Evolutionary conservation across 2,888 invertebrate species (phyloP).

Genomic region (Leptopilina myrica): DNA sequence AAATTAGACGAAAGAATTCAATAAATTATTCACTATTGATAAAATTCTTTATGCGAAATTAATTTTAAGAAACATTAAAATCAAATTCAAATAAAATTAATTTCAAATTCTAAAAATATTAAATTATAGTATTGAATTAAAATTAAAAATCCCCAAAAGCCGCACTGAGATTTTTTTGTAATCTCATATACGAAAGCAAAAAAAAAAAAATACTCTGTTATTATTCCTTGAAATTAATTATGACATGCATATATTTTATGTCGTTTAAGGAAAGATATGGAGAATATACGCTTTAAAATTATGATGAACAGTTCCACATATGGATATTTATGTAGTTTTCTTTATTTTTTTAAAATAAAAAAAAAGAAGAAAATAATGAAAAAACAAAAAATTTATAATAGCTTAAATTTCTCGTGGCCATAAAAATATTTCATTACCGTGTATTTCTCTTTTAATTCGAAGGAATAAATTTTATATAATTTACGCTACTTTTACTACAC

Average conservation of each 20-base stretch:
- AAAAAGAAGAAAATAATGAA: background rate
- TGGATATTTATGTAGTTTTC: constrained; percentile 16
- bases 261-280: constrained; percentile 21
- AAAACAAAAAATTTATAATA: background rate
- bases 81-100: too few relatives aligned
- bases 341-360: constrained; percentile 24
- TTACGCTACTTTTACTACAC: constrained; percentile 9
- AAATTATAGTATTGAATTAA: too few relatives aligned
- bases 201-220: background rate
- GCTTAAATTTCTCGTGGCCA: constrained; percentile 30
- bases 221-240: constrained; percentile 29
- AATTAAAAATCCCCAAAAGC: too few relatives aligned
- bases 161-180: background rate
- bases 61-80: too few relatives aligned
- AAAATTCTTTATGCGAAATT: too few relatives aligned
- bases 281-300: constrained; percentile 23
- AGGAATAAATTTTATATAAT: constrained; percentile 30
- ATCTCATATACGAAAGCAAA: background rate
- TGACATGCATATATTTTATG: constrained; percentile 27
- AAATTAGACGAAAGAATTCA: too few relatives aligned
- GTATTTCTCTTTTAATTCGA: constrained; percentile 29
- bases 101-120: too few relatives aligned
- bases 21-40: too few relatives aligned
- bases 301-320: constrained; percentile 25
- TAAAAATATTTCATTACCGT: constrained; percentile 38